Evolutionary conservation across 2,888 invertebrate genomes (phyloP).

Genomic region (Lepidocyrtinus sp.): DNA sequence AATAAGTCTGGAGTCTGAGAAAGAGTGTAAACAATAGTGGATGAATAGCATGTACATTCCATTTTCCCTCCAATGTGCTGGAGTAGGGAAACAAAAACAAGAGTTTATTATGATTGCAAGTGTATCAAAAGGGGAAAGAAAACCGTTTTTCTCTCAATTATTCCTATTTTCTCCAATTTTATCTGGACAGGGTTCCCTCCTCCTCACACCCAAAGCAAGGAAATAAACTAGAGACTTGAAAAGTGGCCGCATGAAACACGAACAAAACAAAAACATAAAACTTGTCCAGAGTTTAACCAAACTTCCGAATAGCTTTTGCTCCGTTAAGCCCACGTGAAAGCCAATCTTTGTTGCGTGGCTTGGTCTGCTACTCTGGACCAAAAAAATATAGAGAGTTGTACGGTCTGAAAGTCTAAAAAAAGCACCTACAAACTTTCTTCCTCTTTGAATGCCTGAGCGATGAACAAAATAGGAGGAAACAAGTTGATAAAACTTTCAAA

Average conservation of each 20-base stretch:
- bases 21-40: conserved; percentile 14
- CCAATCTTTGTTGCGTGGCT: background rate
- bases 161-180: conserved; percentile 7
- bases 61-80: background rate
- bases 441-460: conserved; percentile 17
- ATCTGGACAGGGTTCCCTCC: background rate
- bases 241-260: conserved; percentile 20
- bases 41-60: background rate
- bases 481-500: conserved; percentile 46
- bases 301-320: conserved; percentile 15
- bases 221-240: conserved; percentile 2
- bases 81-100: conserved; percentile 16
- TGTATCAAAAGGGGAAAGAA: conserved; percentile 21
- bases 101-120: conserved; percentile 18
- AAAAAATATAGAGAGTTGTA: too few species aligned
- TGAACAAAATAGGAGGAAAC: conserved; percentile 15
- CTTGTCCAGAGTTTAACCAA: conserved; percentile 1
- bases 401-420: too few species aligned
- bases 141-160: conserved; percentile 18
- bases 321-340: background rate
- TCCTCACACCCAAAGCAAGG: conserved; percentile 14
- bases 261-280: conserved; percentile 15
- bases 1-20: conserved; percentile 48
- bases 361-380: too few species aligned
- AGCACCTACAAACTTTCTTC: conserved; percentile 4